These are phyloP conservation scores for Bactericera cockerelli DNA, from an alignment of 1,140 invertebrate genomes.

Conservation along the genomic window DNA sequence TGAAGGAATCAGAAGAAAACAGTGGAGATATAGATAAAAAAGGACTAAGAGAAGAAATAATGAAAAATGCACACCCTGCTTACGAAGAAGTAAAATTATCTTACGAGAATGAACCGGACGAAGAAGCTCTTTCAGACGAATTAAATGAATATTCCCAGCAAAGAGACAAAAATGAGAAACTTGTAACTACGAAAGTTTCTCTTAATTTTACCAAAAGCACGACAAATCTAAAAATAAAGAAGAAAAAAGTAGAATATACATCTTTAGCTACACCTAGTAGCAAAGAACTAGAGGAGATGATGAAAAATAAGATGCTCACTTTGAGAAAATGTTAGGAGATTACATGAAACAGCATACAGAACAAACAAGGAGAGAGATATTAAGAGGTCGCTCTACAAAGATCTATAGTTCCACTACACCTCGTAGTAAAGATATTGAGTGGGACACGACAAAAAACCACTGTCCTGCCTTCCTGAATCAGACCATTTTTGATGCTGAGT, in stretches of 20 bases:
- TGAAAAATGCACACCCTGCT: too few species aligned
- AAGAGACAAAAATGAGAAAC: too few species aligned
- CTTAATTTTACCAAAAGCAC: too few species aligned
- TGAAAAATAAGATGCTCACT: background rate
- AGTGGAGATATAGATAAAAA: too few species aligned
- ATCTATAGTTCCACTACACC: background rate
- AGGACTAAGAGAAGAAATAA: too few species aligned
- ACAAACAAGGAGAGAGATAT: background rate
- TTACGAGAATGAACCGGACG: background rate
- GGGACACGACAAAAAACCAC: background rate
- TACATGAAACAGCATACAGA: background rate
- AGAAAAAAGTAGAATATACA: too few species aligned
- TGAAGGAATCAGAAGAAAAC: too few species aligned
- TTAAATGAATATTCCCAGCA: background rate
- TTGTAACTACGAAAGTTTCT: too few species aligned
- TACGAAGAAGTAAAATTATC: constrained; percentile 1
- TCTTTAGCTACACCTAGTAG: too few species aligned
- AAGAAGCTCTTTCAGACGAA: background rate
- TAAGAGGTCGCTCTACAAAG: background rate
- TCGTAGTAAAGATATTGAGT: background rate
- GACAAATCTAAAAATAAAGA: too few species aligned
- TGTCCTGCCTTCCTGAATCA: background rate
- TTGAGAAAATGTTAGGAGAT: background rate
- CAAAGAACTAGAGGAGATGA: background rate
- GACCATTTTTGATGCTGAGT: background rate